A percentile compares a stretch with the other conserved stretches of the same genome.
phyloP scores from a whole-genome alignment of 1,140 invertebrate species.

The Drosophila nannoptera region DNA sequence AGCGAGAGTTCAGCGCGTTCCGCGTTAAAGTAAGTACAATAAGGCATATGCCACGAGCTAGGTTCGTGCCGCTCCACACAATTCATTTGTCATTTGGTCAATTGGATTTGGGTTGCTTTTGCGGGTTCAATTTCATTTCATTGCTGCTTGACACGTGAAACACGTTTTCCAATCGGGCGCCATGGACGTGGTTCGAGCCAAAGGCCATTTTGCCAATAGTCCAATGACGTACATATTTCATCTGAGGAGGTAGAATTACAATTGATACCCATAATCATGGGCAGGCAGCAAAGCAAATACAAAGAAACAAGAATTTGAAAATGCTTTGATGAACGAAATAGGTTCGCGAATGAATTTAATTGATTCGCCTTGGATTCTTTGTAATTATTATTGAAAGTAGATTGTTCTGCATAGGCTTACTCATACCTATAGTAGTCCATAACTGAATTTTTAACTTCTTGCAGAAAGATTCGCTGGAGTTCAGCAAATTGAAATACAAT shows the following conservation, averaged over 20 bases:
- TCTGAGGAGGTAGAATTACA: too few species aligned
- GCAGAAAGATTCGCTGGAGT: slow-evolving; percentile 72
- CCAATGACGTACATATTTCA: background rate
- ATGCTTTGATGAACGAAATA: too few species aligned
- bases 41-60: slow-evolving; percentile 28
- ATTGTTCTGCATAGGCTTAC: too few species aligned
- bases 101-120: slow-evolving; percentile 32
- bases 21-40: slow-evolving; percentile 71
- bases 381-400: too few species aligned
- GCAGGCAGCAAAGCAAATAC: too few species aligned
- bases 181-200: slow-evolving; percentile 42
- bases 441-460: slow-evolving; percentile 28
- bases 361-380: too few species aligned
- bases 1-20: slow-evolving; percentile 73
- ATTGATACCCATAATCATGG: too few species aligned
- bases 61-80: slow-evolving; percentile 48
- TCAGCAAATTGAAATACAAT: slow-evolving; percentile 74
- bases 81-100: slow-evolving; percentile 38
- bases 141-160: slow-evolving; percentile 58
- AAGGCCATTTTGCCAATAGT: slow-evolving; percentile 18
- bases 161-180: slow-evolving; percentile 47
- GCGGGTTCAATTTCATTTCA: slow-evolving; percentile 17
- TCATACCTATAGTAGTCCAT: too few species aligned
- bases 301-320: too few species aligned
- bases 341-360: too few species aligned